Conservation (phyloP, 30 jellyfish, hydroid and myxozoan species). For the Aurelia aurita region DNA sequence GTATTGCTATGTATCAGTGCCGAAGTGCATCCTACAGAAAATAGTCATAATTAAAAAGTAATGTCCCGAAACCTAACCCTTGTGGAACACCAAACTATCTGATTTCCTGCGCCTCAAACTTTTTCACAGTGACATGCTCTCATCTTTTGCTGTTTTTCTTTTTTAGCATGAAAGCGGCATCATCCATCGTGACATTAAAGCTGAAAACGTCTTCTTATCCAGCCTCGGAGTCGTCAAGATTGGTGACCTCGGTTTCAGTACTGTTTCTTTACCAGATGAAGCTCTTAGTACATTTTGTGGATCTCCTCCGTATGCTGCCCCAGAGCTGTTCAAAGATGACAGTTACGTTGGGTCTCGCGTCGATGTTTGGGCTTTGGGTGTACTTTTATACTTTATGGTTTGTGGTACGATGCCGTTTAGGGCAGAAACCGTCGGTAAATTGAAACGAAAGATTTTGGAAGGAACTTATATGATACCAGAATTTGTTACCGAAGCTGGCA, state of each 20-base stretch:
- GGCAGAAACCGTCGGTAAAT: slow-evolving; percentile 97
- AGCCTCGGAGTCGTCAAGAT: slow-evolving; percentile 80
- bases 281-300: slow-evolving; percentile 95
- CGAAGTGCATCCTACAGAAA: no score
- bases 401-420: slow-evolving; percentile 96
- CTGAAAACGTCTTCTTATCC: slow-evolving; percentile 91
- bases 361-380: slow-evolving; percentile 97
- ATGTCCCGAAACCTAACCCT: no score
- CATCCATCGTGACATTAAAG: slow-evolving; percentile 96
- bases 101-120: no score
- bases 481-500: slow-evolving; percentile 80
- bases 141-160: neutral
- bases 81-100: no score
- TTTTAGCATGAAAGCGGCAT: slow-evolving; percentile 87
- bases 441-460: slow-evolving; percentile 82
- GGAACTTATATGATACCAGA: slow-evolving; percentile 88
- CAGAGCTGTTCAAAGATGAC: slow-evolving; percentile 95
- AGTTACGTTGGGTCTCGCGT: slow-evolving; percentile 87
- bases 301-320: slow-evolving; percentile 98
- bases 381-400: slow-evolving; percentile 89
- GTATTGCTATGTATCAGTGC: no score
- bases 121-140: no score
- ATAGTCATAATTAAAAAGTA: no score
- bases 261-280: slow-evolving; percentile 80
- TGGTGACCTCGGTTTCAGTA: slow-evolving; percentile 97